Evolutionary conservation across 2,888 invertebrate species (phyloP), one percentile per base, ranked within the genome.

Genomic region (Dolichopus griseipennis): DNA sequence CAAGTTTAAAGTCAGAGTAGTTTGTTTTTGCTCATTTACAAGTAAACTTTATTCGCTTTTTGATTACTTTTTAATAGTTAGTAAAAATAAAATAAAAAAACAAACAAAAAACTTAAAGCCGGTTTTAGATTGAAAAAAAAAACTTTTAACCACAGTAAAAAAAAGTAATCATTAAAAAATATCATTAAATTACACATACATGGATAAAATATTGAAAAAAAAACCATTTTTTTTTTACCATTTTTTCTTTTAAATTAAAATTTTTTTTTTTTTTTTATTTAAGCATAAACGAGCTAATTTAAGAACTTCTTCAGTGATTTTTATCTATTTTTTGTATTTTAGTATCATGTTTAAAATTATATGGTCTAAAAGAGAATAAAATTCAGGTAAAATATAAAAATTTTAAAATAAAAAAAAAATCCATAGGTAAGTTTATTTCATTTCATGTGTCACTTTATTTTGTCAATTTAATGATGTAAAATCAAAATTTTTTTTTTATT

Each of bases 41-140:
- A 15, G 15, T 12, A 41, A 41, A 12, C 15, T 41, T 12, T 41
- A 12, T 41, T 41, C 9, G 9, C 15, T 41, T 52, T 52, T 52
- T 52, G 52, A 52, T 52, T 52, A 18, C 52, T n/a, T 52, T 52
- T 52, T 52, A 12, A 52, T 52, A 52, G 52, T 52, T 52, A 52
- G 9, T 52, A 18, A 52, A 43, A 15, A 12, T 34, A 34, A 7
- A 7, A 52, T 3, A 52, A 52, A 52, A 52, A 52, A 18, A 52
- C 2, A 52, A 18, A 52, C 9, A 52, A 15, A 52, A 52, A 52
- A 6, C 1, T 6, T 12, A 7, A 52, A 52, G 52, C 52, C 52
- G 52, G 52, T 52, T 52, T 27, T 52, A 52, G n/a, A 18, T 52
- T 15, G 2, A 12, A n/a, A 52, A 52, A 52, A 18, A 6, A 18